Evolutionary conservation across 2,797 vertebrate genomes (phyloP).

Genomic region (Sternarchorhynchus goeldii): DNA sequence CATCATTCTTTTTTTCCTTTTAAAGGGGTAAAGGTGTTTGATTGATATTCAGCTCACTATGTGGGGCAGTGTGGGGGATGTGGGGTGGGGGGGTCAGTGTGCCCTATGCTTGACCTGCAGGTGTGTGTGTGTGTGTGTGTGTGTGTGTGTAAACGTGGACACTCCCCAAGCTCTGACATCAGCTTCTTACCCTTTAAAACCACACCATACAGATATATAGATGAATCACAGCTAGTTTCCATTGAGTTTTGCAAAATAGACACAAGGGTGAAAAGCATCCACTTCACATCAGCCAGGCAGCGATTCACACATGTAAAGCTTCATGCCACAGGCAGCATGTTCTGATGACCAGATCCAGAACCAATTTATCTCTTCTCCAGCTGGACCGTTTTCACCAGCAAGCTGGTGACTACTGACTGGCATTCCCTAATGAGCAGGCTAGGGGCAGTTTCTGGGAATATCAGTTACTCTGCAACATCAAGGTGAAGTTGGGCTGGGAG

Average conservation of each 20-base stretch:
- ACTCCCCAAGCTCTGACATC: conserved; percentile 15
- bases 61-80: background rate
- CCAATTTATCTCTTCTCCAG: conserved; percentile 39
- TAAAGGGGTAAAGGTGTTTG: conserved; percentile 9
- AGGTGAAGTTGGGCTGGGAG: background rate
- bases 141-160: background rate
- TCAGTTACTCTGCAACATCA: conserved; percentile 9
- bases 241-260: background rate
- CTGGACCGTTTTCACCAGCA: conserved; percentile 11
- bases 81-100: background rate
- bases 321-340: background rate
- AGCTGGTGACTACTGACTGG: conserved; percentile 8
- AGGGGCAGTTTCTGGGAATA: conserved; percentile 31
- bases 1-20: conserved; percentile 16
- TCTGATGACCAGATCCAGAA: conserved; percentile 36
- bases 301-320: background rate
- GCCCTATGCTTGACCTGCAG: conserved; percentile 28
- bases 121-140: conserved; percentile 1
- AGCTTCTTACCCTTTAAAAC: background rate
- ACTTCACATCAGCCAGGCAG: background rate
- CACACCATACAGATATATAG: background rate
- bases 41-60: background rate
- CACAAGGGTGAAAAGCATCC: background rate
- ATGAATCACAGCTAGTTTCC: background rate
- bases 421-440: conserved; percentile 23